Evolutionary conservation across 2,888 invertebrate species (phyloP).

Genomic region (Hypomecis punctinalis): DNA sequence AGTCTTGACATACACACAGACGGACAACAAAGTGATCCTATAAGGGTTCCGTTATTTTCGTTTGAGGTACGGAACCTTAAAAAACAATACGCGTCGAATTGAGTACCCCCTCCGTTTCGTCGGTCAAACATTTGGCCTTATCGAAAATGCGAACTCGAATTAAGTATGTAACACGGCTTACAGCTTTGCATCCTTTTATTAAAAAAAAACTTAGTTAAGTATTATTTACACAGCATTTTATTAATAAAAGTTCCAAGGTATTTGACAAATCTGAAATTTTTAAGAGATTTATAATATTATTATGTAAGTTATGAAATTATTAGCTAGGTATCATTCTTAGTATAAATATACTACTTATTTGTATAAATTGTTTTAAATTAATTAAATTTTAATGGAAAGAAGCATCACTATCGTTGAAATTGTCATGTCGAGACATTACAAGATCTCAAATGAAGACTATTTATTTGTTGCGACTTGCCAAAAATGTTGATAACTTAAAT

Average conservation of each 20-base stretch:
- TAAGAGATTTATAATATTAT: conserved; percentile 21
- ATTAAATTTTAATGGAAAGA: conserved; percentile 48
- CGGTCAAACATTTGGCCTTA: too few relatives aligned
- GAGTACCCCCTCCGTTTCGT: too few relatives aligned
- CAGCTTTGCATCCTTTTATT: neutral
- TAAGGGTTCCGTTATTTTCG: too few relatives aligned
- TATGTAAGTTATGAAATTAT: conserved; percentile 42
- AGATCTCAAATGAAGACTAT: conserved; percentile 79
- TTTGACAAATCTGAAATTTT: conserved; percentile 18
- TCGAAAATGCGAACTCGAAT: too few relatives aligned
- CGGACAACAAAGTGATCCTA: too few relatives aligned
- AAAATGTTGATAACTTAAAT: conserved; percentile 54
- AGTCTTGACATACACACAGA: too few relatives aligned
- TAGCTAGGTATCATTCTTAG: conserved; percentile 20
- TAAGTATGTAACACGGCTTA: too few relatives aligned
- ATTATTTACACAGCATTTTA: conserved; percentile 13
- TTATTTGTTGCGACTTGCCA: conserved; percentile 74
- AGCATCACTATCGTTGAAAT: conserved; percentile 51
- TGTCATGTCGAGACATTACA: conserved; percentile 70
- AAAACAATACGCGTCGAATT: too few relatives aligned
- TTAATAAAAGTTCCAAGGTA: conserved; percentile 2
- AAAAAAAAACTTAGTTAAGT: neutral
- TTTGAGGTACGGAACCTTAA: too few relatives aligned
- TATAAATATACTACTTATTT: conserved; percentile 25
- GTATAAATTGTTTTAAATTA: conserved; percentile 56